Evolutionary conservation across 1,140 invertebrate genomes (phyloP).

Genomic region (Macrosteles quadrilineatus): DNA sequence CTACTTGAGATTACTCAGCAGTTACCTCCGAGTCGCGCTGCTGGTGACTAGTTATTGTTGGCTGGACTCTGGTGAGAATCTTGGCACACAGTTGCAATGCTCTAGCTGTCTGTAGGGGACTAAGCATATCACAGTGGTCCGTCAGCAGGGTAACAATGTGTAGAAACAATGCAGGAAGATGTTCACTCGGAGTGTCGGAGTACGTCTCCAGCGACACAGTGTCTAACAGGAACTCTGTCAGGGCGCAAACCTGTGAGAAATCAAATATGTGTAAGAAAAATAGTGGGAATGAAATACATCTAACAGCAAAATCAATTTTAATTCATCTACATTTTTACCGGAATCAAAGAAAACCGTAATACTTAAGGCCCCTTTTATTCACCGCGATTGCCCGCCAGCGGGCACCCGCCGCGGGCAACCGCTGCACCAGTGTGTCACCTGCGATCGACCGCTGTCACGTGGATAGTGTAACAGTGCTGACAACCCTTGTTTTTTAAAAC

Average conservation of each 20-base stretch:
- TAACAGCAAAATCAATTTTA: not conserved
- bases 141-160: conserved; percentile 65
- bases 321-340: not conserved
- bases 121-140: conserved; percentile 58
- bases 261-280: too few species aligned
- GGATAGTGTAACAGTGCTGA: too few species aligned
- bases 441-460: too few species aligned
- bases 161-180: conserved; percentile 71
- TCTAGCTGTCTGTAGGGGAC: conserved; percentile 62
- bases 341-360: not conserved
- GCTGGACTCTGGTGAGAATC: conserved; percentile 76
- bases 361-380: too few species aligned
- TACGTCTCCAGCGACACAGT: conserved; percentile 79
- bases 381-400: too few species aligned
- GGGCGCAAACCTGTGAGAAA: conserved; percentile 60
- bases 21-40: too few species aligned
- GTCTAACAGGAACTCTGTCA: conserved; percentile 79
- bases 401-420: too few species aligned
- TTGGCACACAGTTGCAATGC: conserved; percentile 71
- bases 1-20: too few species aligned
- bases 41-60: conserved; percentile 46
- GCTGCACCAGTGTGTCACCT: too few species aligned
- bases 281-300: not conserved
- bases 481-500: too few species aligned
- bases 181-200: conserved; percentile 76